Conservation (phyloP, 2,888 invertebrate genomes). For the Aleiodes leptofemur region DNA sequence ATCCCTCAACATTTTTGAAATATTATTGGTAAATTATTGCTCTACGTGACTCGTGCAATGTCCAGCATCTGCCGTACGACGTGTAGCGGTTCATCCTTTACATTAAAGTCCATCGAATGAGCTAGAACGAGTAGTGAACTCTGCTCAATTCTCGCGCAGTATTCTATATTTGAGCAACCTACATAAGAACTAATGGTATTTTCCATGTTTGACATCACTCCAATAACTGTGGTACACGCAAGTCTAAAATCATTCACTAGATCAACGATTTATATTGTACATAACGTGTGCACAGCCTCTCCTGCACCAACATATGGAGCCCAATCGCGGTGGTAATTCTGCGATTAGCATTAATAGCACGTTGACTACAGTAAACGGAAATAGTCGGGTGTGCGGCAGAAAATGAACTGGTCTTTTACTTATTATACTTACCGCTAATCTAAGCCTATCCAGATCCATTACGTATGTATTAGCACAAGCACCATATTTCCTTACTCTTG, state of each 20-base stretch:
- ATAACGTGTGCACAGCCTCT: too few species aligned
- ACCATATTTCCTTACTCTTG: background rate
- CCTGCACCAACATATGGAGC: background rate
- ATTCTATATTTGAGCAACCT: too few species aligned
- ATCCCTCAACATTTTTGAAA: too few species aligned
- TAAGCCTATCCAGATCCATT: background rate
- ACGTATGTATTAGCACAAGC: background rate
- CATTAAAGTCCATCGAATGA: background rate
- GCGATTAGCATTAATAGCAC: constrained; percentile 28
- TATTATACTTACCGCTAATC: background rate
- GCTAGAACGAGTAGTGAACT: too few species aligned
- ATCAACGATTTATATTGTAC: too few species aligned
- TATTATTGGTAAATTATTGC: background rate
- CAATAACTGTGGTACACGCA: too few species aligned
- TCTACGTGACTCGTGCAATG: background rate
- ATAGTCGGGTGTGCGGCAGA: background rate
- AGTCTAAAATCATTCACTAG: too few species aligned
- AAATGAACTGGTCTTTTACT: background rate
- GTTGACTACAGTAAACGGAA: constrained; percentile 11
- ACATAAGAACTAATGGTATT: too few species aligned
- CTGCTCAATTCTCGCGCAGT: too few species aligned
- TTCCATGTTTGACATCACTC: too few species aligned
- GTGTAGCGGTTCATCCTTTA: constrained; percentile 15
- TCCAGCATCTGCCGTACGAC: constrained; percentile 27
- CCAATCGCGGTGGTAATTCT: constrained; percentile 15